Evolutionary conservation across 2,113 vertebrate species (phyloP).

Genomic region (Cryptomyrus ogoouensis): DNA sequence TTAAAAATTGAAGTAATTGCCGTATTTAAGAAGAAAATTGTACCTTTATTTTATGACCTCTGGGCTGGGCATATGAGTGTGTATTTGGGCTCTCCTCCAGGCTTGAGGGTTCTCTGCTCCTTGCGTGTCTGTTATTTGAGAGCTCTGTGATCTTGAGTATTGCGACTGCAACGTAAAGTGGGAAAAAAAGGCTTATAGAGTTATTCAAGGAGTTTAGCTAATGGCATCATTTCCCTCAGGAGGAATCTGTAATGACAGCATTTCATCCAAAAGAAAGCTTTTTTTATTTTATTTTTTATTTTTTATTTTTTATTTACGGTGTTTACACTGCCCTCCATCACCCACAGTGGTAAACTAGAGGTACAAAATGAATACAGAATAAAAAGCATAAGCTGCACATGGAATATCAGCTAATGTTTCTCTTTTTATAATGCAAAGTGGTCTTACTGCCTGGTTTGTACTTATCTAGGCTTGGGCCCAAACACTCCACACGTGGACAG

Average conservation of each 20-base stretch:
- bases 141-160: neutral
- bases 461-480: neutral
- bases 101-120: neutral
- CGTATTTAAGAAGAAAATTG: neutral
- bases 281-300: no score
- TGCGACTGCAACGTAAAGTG: neutral
- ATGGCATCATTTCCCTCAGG: slow-evolving; percentile 4
- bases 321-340: neutral
- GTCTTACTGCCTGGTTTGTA: neutral
- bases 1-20: neutral
- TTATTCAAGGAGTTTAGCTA: neutral
- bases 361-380: neutral
- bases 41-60: neutral
- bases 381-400: neutral
- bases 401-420: neutral
- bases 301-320: neutral
- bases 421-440: neutral
- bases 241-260: slow-evolving; percentile 6
- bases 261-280: neutral
- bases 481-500: neutral
- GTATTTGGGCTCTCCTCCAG: neutral
- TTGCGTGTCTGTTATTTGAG: neutral
- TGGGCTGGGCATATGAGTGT: neutral
- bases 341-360: neutral
- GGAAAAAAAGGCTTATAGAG: slow-evolving; percentile 3